These are phyloP conservation scores for Drosophila varians DNA, from an alignment of 1,140 invertebrate genomes.

Conservation along the genomic window DNA sequence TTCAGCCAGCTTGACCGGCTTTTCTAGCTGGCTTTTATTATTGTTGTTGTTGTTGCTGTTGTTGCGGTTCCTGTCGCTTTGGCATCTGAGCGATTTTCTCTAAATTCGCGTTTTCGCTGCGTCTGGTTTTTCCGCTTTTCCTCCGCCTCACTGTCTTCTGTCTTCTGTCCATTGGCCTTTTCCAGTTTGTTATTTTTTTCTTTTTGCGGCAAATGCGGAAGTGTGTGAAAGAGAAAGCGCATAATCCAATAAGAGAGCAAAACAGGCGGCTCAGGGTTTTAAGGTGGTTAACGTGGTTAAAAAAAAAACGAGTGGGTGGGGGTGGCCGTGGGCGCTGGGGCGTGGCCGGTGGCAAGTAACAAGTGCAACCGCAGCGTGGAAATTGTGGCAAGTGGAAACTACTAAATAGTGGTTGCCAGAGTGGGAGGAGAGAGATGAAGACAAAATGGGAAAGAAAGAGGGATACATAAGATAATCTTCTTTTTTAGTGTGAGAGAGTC, in stretches of 20 bases:
- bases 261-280: neutral
- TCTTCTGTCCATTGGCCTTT: slow-evolving; percentile 46
- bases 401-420: slow-evolving; percentile 14
- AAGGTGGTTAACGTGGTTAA: neutral
- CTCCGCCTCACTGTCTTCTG: neutral
- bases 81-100: slow-evolving; percentile 37
- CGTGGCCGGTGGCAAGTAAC: slow-evolving; percentile 5
- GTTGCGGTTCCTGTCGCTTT: too few relatives aligned
- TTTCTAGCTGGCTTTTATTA: slow-evolving; percentile 27
- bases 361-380: slow-evolving; percentile 57
- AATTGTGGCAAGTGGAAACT: slow-evolving; percentile 54
- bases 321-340: neutral
- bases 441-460: neutral
- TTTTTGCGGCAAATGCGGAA: slow-evolving; percentile 62
- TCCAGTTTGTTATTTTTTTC: too few relatives aligned
- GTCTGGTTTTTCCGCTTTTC: slow-evolving; percentile 70
- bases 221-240: slow-evolving; percentile 78
- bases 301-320: neutral
- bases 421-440: neutral
- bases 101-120: slow-evolving; percentile 45
- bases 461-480: neutral
- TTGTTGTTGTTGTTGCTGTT: too few relatives aligned
- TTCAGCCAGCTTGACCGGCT: slow-evolving; percentile 54
- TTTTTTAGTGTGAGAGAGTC: too few relatives aligned
- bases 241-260: slow-evolving; percentile 68